These are phyloP conservation scores for Pollimyrus isidori DNA, from an alignment of 2,113 vertebrate species.

Conservation along the genomic window DNA sequence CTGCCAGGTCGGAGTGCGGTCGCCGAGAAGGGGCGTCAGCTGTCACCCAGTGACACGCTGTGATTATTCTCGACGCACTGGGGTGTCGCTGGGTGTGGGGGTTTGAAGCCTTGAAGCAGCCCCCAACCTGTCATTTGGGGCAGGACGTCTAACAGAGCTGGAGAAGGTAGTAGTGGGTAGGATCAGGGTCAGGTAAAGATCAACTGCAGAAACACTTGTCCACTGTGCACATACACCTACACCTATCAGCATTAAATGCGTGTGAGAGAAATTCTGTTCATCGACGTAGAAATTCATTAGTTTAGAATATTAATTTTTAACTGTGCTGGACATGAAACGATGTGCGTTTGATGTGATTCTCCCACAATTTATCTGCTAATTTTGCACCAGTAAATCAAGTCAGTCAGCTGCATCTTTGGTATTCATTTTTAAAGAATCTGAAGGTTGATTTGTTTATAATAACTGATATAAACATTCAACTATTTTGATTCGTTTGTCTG, in stretches of 20 bases:
- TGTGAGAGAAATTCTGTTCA: background rate
- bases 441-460: background rate
- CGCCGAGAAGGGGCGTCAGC: background rate
- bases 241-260: background rate
- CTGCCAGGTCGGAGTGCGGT: background rate
- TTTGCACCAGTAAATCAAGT: background rate
- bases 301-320: background rate
- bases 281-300: background rate
- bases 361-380: background rate
- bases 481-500: background rate
- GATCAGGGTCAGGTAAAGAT: constrained; percentile 42
- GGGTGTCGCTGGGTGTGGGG: background rate
- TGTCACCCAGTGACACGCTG: constrained; percentile 15
- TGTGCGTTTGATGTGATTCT: background rate
- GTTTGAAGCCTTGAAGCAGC: background rate
- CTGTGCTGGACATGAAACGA: background rate
- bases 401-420: background rate
- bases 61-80: constrained; percentile 9
- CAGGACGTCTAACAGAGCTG: constrained; percentile 37
- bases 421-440: background rate
- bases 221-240: background rate
- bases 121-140: constrained; percentile 39
- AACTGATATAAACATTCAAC: background rate
- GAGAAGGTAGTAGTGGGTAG: constrained; percentile 33
- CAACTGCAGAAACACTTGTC: constrained; percentile 40